Evolutionary conservation across 2,888 invertebrate genomes (phyloP).

Genomic region (Stenchaetothrips biformis): DNA sequence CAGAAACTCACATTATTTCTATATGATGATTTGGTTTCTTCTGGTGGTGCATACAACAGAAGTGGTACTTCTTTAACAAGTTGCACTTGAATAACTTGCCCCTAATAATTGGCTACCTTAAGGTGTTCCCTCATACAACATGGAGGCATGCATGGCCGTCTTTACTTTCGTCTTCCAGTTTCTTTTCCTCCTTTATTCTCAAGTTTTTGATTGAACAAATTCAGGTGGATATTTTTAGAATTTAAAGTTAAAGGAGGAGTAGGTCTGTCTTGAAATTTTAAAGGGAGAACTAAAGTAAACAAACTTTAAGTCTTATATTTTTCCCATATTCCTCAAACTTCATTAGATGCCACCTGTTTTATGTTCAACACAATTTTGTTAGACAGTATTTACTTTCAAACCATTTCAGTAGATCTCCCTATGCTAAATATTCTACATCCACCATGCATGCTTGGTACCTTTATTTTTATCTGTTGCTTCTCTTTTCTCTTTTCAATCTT

Average conservation of each 20-base stretch:
- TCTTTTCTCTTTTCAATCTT: slow-evolving; percentile 13
- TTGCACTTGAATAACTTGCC: slow-evolving; percentile 20
- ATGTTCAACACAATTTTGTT: slow-evolving; percentile 16
- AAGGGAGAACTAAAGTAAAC: slow-evolving; percentile 5
- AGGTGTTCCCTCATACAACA: not conserved
- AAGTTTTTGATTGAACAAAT: not conserved
- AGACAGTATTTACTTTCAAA: slow-evolving; percentile 7
- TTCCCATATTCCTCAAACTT: not conserved
- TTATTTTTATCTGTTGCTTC: slow-evolving; percentile 24
- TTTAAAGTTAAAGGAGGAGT: not conserved
- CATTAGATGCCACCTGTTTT: slow-evolving; percentile 8
- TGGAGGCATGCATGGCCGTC: slow-evolving; percentile 20
- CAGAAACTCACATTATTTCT: slow-evolving; percentile 14
- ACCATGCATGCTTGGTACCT: slow-evolving; percentile 24
- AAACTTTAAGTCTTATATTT: slow-evolving; percentile 1
- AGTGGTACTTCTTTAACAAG: slow-evolving; percentile 23
- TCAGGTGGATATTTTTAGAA: not conserved
- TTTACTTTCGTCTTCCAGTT: not conserved
- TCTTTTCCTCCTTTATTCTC: not conserved
- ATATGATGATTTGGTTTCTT: slow-evolving; percentile 15
- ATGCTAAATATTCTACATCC: slow-evolving; percentile 16
- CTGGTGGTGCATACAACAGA: slow-evolving; percentile 18
- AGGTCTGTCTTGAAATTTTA: slow-evolving; percentile 1
- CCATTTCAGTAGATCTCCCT: slow-evolving; percentile 16
- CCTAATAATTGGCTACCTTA: not conserved